These are phyloP conservation scores for Myotis findleyi DNA, from an alignment of 2,797 vertebrate species.

Conservation along the genomic window DNA sequence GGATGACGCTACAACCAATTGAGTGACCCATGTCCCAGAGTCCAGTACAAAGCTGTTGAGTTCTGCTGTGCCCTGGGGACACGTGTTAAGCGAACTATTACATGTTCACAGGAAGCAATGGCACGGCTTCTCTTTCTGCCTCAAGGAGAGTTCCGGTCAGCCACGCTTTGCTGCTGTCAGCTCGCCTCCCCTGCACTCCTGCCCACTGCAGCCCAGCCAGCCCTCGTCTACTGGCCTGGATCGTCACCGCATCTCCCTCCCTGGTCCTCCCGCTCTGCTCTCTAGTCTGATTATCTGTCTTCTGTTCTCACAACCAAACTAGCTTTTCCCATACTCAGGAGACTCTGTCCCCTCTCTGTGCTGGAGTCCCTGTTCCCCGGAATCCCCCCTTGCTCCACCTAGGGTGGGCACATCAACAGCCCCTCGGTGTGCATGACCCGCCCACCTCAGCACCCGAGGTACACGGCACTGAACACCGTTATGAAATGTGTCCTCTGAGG, in stretches of 20 bases:
- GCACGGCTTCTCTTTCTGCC: neutral
- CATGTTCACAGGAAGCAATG: neutral
- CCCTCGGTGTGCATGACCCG: fast-evolving
- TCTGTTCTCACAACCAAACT: neutral
- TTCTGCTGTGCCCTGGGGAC: neutral
- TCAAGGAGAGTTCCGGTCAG: neutral
- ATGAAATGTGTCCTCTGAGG: fast-evolving
- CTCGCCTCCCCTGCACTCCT: neutral
- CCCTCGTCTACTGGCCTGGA: neutral
- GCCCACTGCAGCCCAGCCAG: neutral
- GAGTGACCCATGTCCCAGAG: neutral
- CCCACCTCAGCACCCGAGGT: fast-evolving
- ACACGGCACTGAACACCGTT: fast-evolving
- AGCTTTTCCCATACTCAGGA: neutral
- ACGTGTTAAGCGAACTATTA: neutral
- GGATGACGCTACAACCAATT: neutral
- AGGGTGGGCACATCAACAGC: too few relatives aligned
- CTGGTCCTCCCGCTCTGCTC: neutral
- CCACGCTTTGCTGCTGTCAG: neutral
- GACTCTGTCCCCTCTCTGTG: neutral
- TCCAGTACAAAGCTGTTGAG: neutral
- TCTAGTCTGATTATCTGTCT: neutral
- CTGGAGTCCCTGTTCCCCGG: neutral
- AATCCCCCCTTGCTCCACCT: neutral
- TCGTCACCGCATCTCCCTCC: fast-evolving